Base-by-base conservation (phyloP, 1,140 invertebrate genomes). In the Zaprionus ornatus region DNA sequence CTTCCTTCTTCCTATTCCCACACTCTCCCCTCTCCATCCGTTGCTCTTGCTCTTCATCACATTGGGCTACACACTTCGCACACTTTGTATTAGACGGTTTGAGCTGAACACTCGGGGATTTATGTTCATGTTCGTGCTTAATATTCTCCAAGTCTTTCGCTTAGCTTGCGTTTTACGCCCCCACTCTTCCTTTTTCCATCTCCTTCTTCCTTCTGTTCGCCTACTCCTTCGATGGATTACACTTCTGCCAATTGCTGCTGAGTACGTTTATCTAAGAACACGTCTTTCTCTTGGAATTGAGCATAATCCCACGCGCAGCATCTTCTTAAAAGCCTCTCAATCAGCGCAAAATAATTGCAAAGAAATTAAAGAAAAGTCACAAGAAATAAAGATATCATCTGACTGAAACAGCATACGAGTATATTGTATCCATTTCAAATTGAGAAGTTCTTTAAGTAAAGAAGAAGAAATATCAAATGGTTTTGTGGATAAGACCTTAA, bases 71-170 rank as follows among this genome's bases (percentile, higher is more conserved):
- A 40, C 37, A 6, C 37, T 40, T 40, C 15, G 37, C 15, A 17
- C 27, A 57, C 55, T 57, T 57, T 45, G 64, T 66, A 66, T 66
- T 57, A 48, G 54, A 66, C 35, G 19, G 13, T 25, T 56, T 23
- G 35, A 66, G 37, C 37, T 56, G 45, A 65, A 66, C 54, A 59
- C 55, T 65, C 42, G 17, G 37, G 68, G 54, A 75, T 75, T 71
- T 75, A 75, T 75, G 67, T 71, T 52, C 60, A 54, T 75, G 67
- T 75, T 45, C 42, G 37, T 54, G 54, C 67, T 45, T 75, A 75
- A 71, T 64, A 59, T 62, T 48, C 57, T 50, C 59, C 21, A 56
- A 69, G 56, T 60, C 57, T 29, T 69, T 56, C 21, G 55, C 62
- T 66, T 60, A 56, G 56, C 27, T 45, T 32, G 50, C 73, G 32